These are phyloP conservation scores for Aphaenogaster floridana DNA, from an alignment of 1,140 invertebrate species.

Conservation along the genomic window DNA sequence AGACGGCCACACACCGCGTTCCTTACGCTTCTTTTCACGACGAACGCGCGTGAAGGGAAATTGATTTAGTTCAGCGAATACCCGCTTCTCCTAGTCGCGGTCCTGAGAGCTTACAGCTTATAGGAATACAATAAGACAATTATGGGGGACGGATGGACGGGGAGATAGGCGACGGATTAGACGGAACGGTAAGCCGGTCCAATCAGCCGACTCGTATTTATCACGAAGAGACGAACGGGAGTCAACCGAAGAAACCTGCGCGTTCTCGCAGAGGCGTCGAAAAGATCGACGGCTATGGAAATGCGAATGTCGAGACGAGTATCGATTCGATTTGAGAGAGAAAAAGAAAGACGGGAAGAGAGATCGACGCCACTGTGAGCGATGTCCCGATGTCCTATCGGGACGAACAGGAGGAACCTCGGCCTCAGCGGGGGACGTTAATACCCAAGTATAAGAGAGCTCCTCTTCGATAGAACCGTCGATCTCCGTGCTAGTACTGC, in stretches of 20 bases:
- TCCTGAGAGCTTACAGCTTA: slow-evolving; percentile 50
- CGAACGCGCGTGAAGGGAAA: slow-evolving; percentile 40
- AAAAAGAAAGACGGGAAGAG: neutral
- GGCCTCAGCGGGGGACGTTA: slow-evolving; percentile 75
- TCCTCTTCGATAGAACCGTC: slow-evolving; percentile 54
- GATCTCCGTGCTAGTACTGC: slow-evolving; percentile 60
- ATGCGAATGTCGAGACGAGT: slow-evolving; percentile 18
- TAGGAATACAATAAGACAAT: slow-evolving; percentile 81
- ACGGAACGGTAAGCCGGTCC: slow-evolving; percentile 70
- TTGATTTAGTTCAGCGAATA: slow-evolving; percentile 65
- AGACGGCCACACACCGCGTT: neutral
- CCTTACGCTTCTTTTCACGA: neutral
- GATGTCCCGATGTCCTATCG: slow-evolving; percentile 55
- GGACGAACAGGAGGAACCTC: slow-evolving; percentile 59
- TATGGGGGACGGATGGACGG: slow-evolving; percentile 76
- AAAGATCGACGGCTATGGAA: slow-evolving; percentile 42
- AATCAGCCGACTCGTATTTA: slow-evolving; percentile 77
- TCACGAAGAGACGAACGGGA: slow-evolving; percentile 71
- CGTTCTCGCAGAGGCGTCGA: slow-evolving; percentile 33
- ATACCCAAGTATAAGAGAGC: slow-evolving; percentile 60
- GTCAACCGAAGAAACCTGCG: slow-evolving; percentile 8
- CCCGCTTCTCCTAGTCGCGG: slow-evolving; percentile 7
- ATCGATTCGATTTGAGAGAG: slow-evolving; percentile 30
- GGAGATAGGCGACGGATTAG: slow-evolving; percentile 81
- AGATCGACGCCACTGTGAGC: slow-evolving; percentile 52